Evolutionary conservation across 2,888 invertebrate species (phyloP).

Genomic region (Eristalinus aeneus): DNA sequence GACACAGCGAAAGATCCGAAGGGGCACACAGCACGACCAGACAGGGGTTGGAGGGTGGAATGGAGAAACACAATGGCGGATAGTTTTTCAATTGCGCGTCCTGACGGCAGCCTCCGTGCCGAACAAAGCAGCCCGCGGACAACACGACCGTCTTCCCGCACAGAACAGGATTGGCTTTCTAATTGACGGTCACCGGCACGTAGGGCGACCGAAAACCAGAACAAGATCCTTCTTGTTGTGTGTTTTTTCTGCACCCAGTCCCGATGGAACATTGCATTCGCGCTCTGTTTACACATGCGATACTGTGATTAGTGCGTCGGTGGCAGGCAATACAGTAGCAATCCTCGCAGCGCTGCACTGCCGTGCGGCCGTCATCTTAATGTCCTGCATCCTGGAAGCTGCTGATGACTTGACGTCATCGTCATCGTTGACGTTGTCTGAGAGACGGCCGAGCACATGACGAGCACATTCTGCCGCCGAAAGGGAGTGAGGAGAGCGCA

Average conservation of each 20-base stretch:
- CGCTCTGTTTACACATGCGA: constrained; percentile 60
- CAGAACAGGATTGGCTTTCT: constrained; percentile 58
- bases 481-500: constrained; percentile 56
- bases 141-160: neutral
- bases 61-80: neutral
- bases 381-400: constrained; percentile 37
- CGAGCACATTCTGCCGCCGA: neutral
- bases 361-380: constrained; percentile 51
- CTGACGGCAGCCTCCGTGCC: constrained; percentile 8
- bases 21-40: neutral
- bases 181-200: constrained; percentile 28
- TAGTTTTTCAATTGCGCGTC: constrained; percentile 27
- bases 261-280: constrained; percentile 40
- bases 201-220: neutral
- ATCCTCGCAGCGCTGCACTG: constrained; percentile 6
- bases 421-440: neutral
- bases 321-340: constrained; percentile 43
- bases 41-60: neutral
- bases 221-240: constrained; percentile 36
- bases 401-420: constrained; percentile 1
- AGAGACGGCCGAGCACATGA: constrained; percentile 35
- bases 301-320: constrained; percentile 53
- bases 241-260: neutral
- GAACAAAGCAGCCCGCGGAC: constrained; percentile 42
- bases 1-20: neutral